Evolutionary conservation across 2,888 invertebrate genomes (phyloP), one percentile per base, ranked within the genome.

Genomic region (Agrochola circellaris): DNA sequence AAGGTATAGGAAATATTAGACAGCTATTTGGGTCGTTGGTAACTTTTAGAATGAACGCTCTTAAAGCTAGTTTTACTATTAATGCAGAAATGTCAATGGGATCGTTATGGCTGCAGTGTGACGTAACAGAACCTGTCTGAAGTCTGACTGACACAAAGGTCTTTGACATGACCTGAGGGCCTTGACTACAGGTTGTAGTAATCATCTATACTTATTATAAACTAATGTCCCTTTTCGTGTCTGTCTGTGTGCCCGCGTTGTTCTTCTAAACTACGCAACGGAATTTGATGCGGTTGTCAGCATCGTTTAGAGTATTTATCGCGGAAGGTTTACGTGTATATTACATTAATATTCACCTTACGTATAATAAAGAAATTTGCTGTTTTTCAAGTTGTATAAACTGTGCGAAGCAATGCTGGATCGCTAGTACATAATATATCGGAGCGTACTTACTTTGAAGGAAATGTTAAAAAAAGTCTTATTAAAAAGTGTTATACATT

Each of bases 151-250:
- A 75, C 83, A 82, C 56, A 74, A 75, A 80, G 86, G 85, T 85
- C 85, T 86, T 83, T 86, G 86, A 86, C 85, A 80, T 85, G 80
- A 80, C 73, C 75, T 74, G 45, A 13, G 71, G 34, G 26, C 65
- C 79, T 66, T 64, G 38, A 34, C 51, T 20, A 4, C 20, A n/a
- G 0, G 5, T 58, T 58, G 60, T 30, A 30, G 8, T 60, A 60
- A 15, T 30, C 60, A 30, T 56, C 56, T n/a, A 56, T 56, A n/a
- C n/a, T n/a, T 6, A 56, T 54, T 54, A 23, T 4, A 54, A 54
- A 54, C 20, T 20, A 23, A 54, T 23, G 23, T 54, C 51, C 20
- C 51, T 51, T 51, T 51, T 51, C 7, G 51, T 51, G 20, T 51
- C 23, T 51, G 8, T 7, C 51, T 51, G 9, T 23, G 1, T 23